phyloP scores from a whole-genome alignment of 2,797 vertebrate species.

The Chiroxiphia lanceolata region DNA sequence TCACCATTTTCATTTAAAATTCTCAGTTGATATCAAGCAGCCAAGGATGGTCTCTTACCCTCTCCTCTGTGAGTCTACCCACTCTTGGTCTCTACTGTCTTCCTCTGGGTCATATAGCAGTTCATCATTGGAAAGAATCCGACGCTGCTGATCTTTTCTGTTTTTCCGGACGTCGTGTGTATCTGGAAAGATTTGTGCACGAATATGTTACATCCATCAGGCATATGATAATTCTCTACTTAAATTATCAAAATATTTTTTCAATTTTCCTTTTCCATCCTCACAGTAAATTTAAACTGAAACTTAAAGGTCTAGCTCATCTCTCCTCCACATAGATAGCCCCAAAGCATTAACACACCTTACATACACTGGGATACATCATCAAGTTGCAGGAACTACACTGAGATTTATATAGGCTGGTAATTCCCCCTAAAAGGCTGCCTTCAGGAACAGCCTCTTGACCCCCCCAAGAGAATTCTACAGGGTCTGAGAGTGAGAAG shows the following conservation, averaged over 20 bases:
- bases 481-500: background rate
- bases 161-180: slow-evolving; percentile 67
- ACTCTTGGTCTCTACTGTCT: slow-evolving; percentile 91
- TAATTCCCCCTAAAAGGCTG: background rate
- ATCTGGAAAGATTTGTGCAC: slow-evolving; percentile 63
- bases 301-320: background rate
- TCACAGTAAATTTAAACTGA: background rate
- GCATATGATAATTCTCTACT: background rate
- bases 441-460: background rate
- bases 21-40: background rate
- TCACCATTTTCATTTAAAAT: background rate
- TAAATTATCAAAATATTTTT: background rate
- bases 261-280: background rate
- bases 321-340: background rate
- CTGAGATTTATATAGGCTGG: background rate
- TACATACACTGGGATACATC: background rate
- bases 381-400: background rate
- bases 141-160: slow-evolving; percentile 74
- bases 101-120: slow-evolving; percentile 93
- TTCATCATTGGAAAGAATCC: slow-evolving; percentile 89
- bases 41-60: slow-evolving; percentile 73
- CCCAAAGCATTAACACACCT: background rate
- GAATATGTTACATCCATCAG: background rate
- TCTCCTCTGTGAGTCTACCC: slow-evolving; percentile 88
- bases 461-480: background rate